Percentiles rank a stretch among this genome's conserved stretches.
Evolutionary conservation across 2,797 vertebrate species (phyloP).

Genomic region (Tenualosa ilisha): DNA sequence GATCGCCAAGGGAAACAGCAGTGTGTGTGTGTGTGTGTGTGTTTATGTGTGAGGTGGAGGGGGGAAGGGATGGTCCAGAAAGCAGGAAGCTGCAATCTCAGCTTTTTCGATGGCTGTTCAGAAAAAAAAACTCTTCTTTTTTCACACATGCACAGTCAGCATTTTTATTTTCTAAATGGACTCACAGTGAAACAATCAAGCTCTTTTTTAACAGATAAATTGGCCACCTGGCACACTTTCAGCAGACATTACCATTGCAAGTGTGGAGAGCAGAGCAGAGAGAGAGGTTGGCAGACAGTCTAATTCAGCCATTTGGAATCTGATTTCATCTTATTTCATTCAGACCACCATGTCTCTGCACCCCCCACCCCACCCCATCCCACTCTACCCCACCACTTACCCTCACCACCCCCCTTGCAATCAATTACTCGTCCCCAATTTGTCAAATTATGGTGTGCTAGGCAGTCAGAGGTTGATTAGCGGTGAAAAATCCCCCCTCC

Average conservation of each 20-base stretch:
- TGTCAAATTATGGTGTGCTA: constrained; percentile 65
- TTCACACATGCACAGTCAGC: constrained; percentile 63
- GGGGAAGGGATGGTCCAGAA: constrained; percentile 58
- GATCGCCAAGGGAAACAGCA: constrained; percentile 69
- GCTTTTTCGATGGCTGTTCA: constrained; percentile 56
- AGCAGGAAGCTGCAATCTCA: constrained; percentile 68
- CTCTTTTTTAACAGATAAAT: constrained; percentile 58
- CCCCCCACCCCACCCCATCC: not conserved
- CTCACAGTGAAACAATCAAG: constrained; percentile 59
- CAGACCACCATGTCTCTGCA: not conserved
- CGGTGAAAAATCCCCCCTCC: not conserved
- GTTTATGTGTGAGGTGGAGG: constrained; percentile 2
- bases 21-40: not conserved
- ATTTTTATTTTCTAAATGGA: constrained; percentile 56
- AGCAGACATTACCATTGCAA: constrained; percentile 54
- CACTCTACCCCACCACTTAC: not conserved
- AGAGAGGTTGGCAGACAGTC: constrained; percentile 50
- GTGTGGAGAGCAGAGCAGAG: constrained; percentile 51
- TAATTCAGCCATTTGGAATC: constrained; percentile 60
- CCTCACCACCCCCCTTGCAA: constrained; percentile 38
- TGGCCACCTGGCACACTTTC: constrained; percentile 56
- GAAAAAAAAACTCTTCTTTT: constrained; percentile 49
- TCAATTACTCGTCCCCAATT: constrained; percentile 70
- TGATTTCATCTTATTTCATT: constrained; percentile 66
- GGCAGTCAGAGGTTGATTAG: constrained; percentile 47